phyloP scores from a whole-genome alignment of 1,140 invertebrate species.

The Drosophila ogumai region DNA sequence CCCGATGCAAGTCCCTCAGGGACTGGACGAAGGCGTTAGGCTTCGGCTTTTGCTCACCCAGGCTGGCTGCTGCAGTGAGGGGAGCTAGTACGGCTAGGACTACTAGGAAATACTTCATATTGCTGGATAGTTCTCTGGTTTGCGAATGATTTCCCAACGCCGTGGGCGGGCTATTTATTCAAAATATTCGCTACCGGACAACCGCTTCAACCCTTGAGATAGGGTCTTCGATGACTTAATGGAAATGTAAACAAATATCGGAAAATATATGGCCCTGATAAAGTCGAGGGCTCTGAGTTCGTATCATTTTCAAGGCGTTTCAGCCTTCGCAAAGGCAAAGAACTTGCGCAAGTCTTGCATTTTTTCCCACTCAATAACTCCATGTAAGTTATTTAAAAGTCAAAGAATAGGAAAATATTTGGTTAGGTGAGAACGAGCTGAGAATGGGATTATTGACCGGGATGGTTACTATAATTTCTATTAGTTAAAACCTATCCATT shows the following conservation, averaged over 20 bases:
- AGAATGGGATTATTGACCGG: neutral
- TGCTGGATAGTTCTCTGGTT: slow-evolving; percentile 47
- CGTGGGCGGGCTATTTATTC: slow-evolving; percentile 60
- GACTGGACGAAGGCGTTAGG: slow-evolving; percentile 48
- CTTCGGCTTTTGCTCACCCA: slow-evolving; percentile 18
- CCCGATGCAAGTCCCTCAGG: slow-evolving; percentile 47
- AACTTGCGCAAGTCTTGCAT: slow-evolving; percentile 12
- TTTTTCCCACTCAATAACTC: neutral
- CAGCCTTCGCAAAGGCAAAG: slow-evolving; percentile 3
- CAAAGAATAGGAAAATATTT: neutral
- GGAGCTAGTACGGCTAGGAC: slow-evolving; percentile 39
- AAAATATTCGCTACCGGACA: slow-evolving; percentile 32
- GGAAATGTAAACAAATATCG: slow-evolving; percentile 45
- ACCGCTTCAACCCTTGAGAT: slow-evolving; percentile 17
- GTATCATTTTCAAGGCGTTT: slow-evolving; percentile 6
- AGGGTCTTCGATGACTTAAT: slow-evolving; percentile 36
- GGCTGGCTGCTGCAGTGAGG: slow-evolving; percentile 30
- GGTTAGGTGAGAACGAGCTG: neutral
- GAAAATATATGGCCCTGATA: slow-evolving; percentile 53
- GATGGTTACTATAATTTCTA: neutral
- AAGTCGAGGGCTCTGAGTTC: slow-evolving; percentile 20
- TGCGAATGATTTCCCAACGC: slow-evolving; percentile 59
- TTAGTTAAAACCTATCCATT: too few relatives aligned
- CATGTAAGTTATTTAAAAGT: neutral
- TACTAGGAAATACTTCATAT: slow-evolving; percentile 50